Evolutionary conservation across 2,797 vertebrate species (phyloP).

Genomic region (Hypotaenidia okinawae): DNA sequence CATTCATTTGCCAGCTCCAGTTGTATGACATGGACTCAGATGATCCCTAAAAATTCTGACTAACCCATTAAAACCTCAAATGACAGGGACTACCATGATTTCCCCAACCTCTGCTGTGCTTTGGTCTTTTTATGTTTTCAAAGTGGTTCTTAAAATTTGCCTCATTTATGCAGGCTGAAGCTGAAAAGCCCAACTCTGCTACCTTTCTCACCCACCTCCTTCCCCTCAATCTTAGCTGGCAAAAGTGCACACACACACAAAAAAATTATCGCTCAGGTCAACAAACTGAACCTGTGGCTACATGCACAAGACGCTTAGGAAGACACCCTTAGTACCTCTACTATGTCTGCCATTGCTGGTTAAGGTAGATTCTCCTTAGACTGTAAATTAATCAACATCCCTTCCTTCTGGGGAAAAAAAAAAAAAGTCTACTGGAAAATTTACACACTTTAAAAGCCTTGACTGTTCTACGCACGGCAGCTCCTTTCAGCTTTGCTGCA

Average conservation of each 20-base stretch:
- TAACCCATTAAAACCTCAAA: neutral
- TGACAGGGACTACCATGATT: neutral
- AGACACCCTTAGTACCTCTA: neutral
- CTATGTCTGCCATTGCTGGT: neutral
- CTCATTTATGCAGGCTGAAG: neutral
- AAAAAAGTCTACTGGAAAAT: neutral
- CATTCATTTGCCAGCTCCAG: neutral
- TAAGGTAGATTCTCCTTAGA: neutral
- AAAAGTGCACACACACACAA: neutral
- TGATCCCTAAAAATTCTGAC: neutral
- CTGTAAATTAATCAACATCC: neutral
- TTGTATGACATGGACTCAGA: neutral
- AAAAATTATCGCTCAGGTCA: neutral
- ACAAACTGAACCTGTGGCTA: neutral
- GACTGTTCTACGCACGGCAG: neutral
- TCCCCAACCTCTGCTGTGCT: neutral
- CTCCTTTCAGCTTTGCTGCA: neutral
- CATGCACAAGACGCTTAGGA: neutral
- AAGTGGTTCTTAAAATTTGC: neutral
- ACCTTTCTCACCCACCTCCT: neutral
- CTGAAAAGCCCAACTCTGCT: neutral
- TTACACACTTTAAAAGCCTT: neutral
- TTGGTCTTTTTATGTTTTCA: neutral
- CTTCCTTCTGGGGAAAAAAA: neutral
- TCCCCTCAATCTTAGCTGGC: accelerated